Evolutionary conservation across 2,888 invertebrate genomes (phyloP).

Genomic region (Hololepta plana): DNA sequence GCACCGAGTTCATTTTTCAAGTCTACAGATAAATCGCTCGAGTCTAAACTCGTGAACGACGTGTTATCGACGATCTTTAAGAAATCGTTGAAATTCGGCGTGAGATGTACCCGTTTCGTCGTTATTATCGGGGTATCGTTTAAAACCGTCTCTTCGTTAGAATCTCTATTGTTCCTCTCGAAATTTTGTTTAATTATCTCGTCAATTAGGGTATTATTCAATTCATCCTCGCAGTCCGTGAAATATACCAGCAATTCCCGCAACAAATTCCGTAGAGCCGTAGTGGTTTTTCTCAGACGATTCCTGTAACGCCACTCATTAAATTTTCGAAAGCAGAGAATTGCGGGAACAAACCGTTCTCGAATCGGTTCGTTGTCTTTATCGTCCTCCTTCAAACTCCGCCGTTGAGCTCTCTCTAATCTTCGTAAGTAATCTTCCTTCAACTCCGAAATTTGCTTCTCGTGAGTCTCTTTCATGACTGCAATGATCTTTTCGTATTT

Average conservation of each 20-base stretch:
- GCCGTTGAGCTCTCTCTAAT: slow-evolving; percentile 19
- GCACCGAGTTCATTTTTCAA: slow-evolving; percentile 46
- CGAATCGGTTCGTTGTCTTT: neutral
- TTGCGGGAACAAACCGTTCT: neutral
- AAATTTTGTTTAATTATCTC: slow-evolving; percentile 18
- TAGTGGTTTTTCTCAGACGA: slow-evolving; percentile 43
- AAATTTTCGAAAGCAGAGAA: too few species aligned
- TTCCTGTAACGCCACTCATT: slow-evolving; percentile 42
- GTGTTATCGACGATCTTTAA: slow-evolving; percentile 42
- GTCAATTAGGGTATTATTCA: slow-evolving; percentile 54
- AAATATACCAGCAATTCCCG: slow-evolving; percentile 56
- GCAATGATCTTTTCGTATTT: slow-evolving; percentile 42
- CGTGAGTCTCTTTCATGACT: slow-evolving; percentile 35
- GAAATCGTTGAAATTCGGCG: slow-evolving; percentile 45
- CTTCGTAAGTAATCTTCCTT: slow-evolving; percentile 19
- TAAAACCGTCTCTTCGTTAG: slow-evolving; percentile 4
- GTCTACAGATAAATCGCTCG: slow-evolving; percentile 33
- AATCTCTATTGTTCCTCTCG: neutral
- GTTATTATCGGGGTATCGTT: slow-evolving; percentile 5
- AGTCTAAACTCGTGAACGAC: slow-evolving; percentile 35
- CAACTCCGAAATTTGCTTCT: slow-evolving; percentile 38
- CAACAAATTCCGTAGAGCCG: slow-evolving; percentile 44
- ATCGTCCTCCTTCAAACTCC: slow-evolving; percentile 18
- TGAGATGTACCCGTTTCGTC: slow-evolving; percentile 45
- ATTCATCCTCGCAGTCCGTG: slow-evolving; percentile 57